Conservation (phyloP, 2,888 invertebrate genomes). For the Rutpela maculata region DNA sequence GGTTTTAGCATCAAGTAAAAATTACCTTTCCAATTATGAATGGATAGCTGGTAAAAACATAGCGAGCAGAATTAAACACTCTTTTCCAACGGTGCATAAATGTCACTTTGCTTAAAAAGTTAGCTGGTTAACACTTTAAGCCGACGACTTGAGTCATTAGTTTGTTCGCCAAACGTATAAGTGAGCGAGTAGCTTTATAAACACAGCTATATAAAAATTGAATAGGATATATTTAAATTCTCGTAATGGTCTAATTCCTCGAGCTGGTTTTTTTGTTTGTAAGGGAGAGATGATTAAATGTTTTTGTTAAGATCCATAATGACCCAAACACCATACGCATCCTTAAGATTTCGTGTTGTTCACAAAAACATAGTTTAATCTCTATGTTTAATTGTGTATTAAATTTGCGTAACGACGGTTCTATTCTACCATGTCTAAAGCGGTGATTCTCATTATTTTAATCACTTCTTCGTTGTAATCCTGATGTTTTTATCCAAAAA, state of each 20-base stretch:
- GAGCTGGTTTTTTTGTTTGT: conserved; percentile 6
- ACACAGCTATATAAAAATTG: neutral
- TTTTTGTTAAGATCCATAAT: conserved; percentile 22
- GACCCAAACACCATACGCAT: conserved; percentile 29
- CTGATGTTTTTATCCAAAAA: conserved; percentile 44
- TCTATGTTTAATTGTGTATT: conserved; percentile 53
- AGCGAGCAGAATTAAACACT: no score
- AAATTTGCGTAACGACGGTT: conserved; percentile 53
- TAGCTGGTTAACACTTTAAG: no score
- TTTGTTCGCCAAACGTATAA: neutral
- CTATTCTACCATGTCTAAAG: conserved; percentile 45
- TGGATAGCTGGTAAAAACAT: no score
- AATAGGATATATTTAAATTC: neutral
- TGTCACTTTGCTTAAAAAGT: no score
- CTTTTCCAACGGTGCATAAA: no score
- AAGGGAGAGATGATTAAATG: conserved; percentile 10
- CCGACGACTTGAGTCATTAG: neutral
- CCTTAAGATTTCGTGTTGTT: conserved; percentile 20
- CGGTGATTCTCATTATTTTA: conserved; percentile 48
- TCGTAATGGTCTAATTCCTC: neutral
- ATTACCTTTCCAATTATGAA: no score
- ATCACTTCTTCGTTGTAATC: conserved; percentile 37
- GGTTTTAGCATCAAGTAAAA: no score
- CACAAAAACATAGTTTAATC: conserved; percentile 52
- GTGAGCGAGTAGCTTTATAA: neutral